A percentile compares a stretch with the other conserved stretches of the same genome.
Evolutionary conservation across 2,113 vertebrate species (phyloP).

Genomic region (pig (Sus scrofa)): DNA sequence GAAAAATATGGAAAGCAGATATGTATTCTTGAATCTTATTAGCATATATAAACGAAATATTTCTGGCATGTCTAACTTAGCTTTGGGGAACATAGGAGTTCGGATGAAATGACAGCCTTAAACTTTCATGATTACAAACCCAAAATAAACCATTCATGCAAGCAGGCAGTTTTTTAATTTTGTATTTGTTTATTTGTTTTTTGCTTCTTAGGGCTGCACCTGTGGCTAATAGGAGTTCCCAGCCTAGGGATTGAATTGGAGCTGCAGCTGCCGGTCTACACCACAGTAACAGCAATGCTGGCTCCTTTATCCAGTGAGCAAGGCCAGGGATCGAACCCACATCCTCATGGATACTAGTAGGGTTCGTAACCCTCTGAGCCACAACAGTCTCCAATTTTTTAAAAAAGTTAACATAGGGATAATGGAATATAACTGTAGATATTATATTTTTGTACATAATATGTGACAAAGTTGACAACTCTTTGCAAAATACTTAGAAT

Average conservation of each 20-base stretch:
- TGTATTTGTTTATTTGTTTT: too few species aligned
- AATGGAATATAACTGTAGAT: neutral
- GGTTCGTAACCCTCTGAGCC: too few species aligned
- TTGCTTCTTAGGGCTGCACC: too few species aligned
- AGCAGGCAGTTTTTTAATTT: neutral
- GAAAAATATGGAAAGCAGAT: constrained; percentile 29
- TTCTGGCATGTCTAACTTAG: neutral
- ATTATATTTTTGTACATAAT: neutral
- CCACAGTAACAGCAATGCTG: too few species aligned
- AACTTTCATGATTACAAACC: neutral
- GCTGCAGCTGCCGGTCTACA: too few species aligned
- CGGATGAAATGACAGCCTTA: neutral
- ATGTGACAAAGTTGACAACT: neutral
- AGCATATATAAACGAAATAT: neutral
- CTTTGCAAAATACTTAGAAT: neutral
- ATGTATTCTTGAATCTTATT: constrained; percentile 30
- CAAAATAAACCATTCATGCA: neutral
- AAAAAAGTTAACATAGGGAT: neutral
- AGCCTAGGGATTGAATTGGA: too few species aligned
- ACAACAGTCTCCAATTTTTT: too few species aligned
- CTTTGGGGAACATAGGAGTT: neutral
- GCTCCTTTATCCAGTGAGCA: too few species aligned
- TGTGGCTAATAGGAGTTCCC: too few species aligned
- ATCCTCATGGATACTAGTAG: too few species aligned
- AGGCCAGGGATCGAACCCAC: too few species aligned